Evolutionary conservation across 2,888 invertebrate genomes (phyloP), one percentile per base, ranked within the genome.

Genomic region (Alloplasta piceator): DNA sequence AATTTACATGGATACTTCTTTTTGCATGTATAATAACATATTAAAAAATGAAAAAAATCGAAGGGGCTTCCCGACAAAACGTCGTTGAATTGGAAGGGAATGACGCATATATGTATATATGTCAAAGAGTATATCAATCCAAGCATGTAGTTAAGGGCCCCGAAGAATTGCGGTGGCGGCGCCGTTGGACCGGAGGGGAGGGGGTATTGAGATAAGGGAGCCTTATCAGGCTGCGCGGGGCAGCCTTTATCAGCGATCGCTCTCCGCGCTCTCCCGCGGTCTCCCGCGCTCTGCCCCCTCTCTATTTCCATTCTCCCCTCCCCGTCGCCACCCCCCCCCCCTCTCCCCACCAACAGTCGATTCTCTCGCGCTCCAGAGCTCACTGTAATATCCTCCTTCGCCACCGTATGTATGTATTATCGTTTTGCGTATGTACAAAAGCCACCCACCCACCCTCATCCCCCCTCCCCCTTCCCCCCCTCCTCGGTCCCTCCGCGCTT

Each of bases 201-300:
- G 3, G 26, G 90, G 88, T 90, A 89, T 84, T 26, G 26, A 91
- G 92, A 92, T 92, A 92, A 92, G 91, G 89, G 90, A 90, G 88
- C 89, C 90, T 91, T 92, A 92, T 92, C 91, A 91, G 89, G 55
- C 88, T 87, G 90, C 89, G 91, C 90, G 89, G 90, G 89, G 90
- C 87, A 88, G 88, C 87, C 87, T 88, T 91, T 92, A 92, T 92
- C 92, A 87, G 85, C 91, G 93, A 93, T 93, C 93, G 93, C 93
- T 93, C 92, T 89, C 91, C 90, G 91, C 92, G 91, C 91, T 91
- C 80, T 81, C 67, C 91, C 90, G 91, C 92, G 91, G 91, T 91
- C 80, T 81, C 67, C 82, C 82, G 90, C 87, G 87, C 87, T 89
- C 86, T 87, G 86, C 79, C 83, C 84, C 82, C 87, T 84, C 81